phyloP scores from a whole-genome alignment of 2,888 invertebrate genomes.

The Allacma fusca region DNA sequence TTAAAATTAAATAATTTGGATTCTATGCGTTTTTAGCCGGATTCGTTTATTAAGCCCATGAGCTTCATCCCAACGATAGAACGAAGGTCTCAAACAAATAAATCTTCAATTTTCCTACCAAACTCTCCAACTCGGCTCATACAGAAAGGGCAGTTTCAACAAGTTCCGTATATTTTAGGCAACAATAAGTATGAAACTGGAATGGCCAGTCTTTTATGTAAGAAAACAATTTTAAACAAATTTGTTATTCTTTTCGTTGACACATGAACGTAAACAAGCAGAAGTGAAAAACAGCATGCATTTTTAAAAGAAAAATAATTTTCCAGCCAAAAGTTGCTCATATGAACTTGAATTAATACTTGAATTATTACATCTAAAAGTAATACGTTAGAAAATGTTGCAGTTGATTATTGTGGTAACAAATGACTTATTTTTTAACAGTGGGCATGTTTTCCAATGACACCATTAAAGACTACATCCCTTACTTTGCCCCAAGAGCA shows the following conservation, averaged over 20 bases:
- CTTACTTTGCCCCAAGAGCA: background rate
- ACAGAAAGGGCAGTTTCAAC: constrained; percentile 1
- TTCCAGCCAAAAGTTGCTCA: too few species aligned
- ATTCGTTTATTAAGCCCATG: constrained; percentile 4
- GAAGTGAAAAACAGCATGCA: background rate
- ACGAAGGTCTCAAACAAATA: background rate
- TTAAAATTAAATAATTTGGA: too few species aligned
- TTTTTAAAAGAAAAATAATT: constrained; percentile 12
- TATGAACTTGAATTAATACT: too few species aligned
- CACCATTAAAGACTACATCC: background rate
- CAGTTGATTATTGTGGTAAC: too few species aligned
- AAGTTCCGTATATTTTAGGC: constrained; percentile 29
- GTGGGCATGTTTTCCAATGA: background rate
- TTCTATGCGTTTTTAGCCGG: too few species aligned
- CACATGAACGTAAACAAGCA: too few species aligned
- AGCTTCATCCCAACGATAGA: constrained; percentile 33
- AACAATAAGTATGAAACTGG: constrained; percentile 3
- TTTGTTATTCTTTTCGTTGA: too few species aligned
- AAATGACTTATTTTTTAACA: background rate
- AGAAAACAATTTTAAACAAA: too few species aligned
- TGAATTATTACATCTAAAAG: too few species aligned
- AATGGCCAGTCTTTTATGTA: background rate
- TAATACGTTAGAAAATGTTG: too few species aligned
- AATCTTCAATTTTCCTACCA: constrained; percentile 23
- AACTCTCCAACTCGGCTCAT: background rate